Conservation (phyloP, 2,888 invertebrate species). For the Conchocele bisecta region DNA sequence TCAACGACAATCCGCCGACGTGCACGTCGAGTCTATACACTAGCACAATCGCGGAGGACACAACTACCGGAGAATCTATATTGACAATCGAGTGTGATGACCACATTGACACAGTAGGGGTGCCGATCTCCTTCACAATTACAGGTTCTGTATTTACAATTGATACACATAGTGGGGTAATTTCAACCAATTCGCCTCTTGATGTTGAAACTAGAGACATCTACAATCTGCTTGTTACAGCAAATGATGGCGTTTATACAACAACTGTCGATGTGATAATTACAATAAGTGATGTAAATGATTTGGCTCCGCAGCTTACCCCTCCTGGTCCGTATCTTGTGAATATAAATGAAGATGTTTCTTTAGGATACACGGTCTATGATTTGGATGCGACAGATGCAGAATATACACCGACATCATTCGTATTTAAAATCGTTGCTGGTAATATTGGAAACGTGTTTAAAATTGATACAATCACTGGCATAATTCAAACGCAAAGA, state of each 20-base stretch:
- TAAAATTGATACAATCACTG: conserved; percentile 61
- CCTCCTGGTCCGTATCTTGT: conserved; percentile 54
- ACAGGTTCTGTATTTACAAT: conserved; percentile 56
- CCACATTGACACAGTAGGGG: conserved; percentile 60
- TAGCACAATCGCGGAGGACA: conserved; percentile 62
- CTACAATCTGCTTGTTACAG: conserved; percentile 62
- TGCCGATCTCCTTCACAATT: conserved; percentile 51
- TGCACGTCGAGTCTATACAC: conserved; percentile 51
- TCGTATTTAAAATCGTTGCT: conserved; percentile 62
- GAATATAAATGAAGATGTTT: conserved; percentile 50
- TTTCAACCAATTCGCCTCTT: conserved; percentile 46
- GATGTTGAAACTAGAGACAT: conserved; percentile 64
- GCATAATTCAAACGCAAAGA: conserved; percentile 56
- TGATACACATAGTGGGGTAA: conserved; percentile 48
- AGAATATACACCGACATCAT: conserved; percentile 58
- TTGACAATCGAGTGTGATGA: conserved; percentile 62
- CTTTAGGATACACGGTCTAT: conserved; percentile 57
- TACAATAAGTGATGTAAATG: conserved; percentile 67
- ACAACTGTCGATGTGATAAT: conserved; percentile 89
- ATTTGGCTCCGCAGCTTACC: conserved; percentile 65
- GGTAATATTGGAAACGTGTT: conserved; percentile 65
- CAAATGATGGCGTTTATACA: conserved; percentile 88
- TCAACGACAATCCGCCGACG: conserved; percentile 68
- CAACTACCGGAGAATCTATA: conserved; percentile 46
- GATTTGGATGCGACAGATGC: conserved; percentile 64